phyloP scores from a whole-genome alignment of 2,888 invertebrate genomes.

The Bimastos eiseni region DNA sequence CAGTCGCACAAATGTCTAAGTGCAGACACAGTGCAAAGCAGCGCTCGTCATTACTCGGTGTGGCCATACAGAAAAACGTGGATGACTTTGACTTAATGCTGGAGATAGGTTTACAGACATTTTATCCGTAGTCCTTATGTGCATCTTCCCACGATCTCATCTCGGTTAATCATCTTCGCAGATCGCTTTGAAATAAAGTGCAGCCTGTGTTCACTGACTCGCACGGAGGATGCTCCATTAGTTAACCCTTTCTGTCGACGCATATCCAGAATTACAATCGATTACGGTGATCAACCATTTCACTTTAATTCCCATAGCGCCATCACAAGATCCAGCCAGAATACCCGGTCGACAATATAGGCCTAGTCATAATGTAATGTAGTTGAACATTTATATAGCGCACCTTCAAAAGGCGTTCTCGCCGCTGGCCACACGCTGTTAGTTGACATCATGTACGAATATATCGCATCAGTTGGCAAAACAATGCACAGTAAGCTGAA shows the following conservation, averaged over 20 bases:
- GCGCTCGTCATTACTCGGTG: too few relatives aligned
- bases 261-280: background rate
- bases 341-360: background rate
- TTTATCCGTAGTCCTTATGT: background rate
- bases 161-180: background rate
- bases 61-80: too few relatives aligned
- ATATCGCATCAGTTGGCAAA: too few relatives aligned
- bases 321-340: background rate
- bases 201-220: background rate
- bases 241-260: background rate
- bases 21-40: background rate
- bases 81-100: too few relatives aligned
- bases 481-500: too few relatives aligned
- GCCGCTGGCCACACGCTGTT: too few relatives aligned
- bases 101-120: background rate
- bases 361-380: too few relatives aligned
- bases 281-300: background rate
- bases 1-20: background rate
- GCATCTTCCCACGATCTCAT: background rate
- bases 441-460: too few relatives aligned
- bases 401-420: too few relatives aligned
- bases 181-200: background rate
- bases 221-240: background rate
- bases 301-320: background rate
- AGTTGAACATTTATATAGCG: too few relatives aligned